These are phyloP conservation scores for Holothuria scabra DNA, from an alignment of 53 echinoderm and acorn worm species.

Conservation along the genomic window DNA sequence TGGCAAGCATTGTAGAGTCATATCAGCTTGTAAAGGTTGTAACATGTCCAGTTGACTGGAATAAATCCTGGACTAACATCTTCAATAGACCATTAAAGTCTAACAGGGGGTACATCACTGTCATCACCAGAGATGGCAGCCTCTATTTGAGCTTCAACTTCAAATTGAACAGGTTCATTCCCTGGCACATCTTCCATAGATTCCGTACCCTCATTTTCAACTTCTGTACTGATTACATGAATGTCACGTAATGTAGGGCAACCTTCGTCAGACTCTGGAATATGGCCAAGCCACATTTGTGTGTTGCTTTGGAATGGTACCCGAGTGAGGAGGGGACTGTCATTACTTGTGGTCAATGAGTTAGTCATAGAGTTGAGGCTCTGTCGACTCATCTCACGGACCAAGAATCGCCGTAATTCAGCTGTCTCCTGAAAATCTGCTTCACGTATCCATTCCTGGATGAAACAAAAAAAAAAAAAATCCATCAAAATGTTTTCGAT, in stretches of 20 bases:
- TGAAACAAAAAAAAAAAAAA: not conserved
- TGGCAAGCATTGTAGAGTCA: too few relatives aligned
- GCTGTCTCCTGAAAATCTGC: slow-evolving; percentile 68
- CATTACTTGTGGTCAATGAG: not conserved
- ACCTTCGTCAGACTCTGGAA: slow-evolving; percentile 16
- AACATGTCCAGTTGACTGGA: too few relatives aligned
- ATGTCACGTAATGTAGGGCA: slow-evolving; percentile 5
- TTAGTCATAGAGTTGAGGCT: slow-evolving; percentile 49
- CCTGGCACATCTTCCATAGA: slow-evolving; percentile 7
- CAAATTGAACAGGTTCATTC: not conserved
- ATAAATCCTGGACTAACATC: too few relatives aligned
- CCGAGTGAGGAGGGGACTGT: slow-evolving; percentile 37
- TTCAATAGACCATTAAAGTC: too few relatives aligned
- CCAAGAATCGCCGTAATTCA: slow-evolving; percentile 82
- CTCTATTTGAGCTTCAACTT: slow-evolving; percentile 39
- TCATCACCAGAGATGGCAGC: not conserved
- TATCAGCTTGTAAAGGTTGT: too few relatives aligned
- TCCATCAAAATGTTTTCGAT: not conserved
- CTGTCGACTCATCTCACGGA: slow-evolving; percentile 76
- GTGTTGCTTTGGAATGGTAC: slow-evolving; percentile 30
- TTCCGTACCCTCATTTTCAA: slow-evolving; percentile 32
- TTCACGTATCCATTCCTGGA: slow-evolving; percentile 82
- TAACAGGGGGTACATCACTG: not conserved
- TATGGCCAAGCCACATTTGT: not conserved
- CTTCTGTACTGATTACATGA: slow-evolving; percentile 18